A percentile compares a stretch with the other conserved stretches of the same genome.
Evolutionary conservation across 30 jellyfish, hydroid and myxozoan species (phyloP).

Genomic region (Hydra vulgaris): DNA sequence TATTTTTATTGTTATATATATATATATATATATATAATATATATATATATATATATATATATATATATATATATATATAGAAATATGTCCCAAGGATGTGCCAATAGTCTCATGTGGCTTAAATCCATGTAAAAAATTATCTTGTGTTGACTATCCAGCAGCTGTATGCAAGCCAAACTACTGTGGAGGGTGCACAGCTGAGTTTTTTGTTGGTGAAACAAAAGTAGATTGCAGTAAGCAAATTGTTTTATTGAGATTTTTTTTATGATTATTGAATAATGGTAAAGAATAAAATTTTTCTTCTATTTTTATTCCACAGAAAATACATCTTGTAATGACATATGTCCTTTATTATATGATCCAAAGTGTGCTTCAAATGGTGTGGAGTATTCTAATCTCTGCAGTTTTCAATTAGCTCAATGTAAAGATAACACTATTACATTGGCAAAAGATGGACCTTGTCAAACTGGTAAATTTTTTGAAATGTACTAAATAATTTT

Average conservation of each 20-base stretch:
- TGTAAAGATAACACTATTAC: neutral
- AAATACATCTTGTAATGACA: too few species aligned
- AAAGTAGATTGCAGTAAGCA: constrained; percentile 24
- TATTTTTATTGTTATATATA: too few species aligned
- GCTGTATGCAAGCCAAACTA: constrained; percentile 25
- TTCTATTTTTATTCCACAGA: too few species aligned
- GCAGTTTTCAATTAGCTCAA: neutral
- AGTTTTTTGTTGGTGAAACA: constrained; percentile 5
- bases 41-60: too few species aligned
- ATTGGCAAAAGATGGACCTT: neutral
- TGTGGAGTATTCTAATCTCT: neutral
- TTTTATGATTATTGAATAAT: too few species aligned
- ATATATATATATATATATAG: neutral
- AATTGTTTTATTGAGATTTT: neutral
- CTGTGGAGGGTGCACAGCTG: constrained; percentile 36
- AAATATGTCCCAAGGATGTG: neutral
- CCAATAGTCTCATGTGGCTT: constrained; percentile 11
- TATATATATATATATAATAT: too few species aligned
- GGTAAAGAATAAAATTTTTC: too few species aligned
- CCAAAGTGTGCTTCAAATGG: constrained; percentile 5
- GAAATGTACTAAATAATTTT: too few species aligned
- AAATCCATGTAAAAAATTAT: constrained; percentile 5
- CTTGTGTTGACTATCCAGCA: constrained; percentile 14
- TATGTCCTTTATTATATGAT: neutral
- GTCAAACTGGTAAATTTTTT: neutral